A percentile compares a stretch with the other conserved stretches of the same genome.
phyloP scores from a whole-genome alignment of 2,797 vertebrate species.

The Echeneis naucrates region DNA sequence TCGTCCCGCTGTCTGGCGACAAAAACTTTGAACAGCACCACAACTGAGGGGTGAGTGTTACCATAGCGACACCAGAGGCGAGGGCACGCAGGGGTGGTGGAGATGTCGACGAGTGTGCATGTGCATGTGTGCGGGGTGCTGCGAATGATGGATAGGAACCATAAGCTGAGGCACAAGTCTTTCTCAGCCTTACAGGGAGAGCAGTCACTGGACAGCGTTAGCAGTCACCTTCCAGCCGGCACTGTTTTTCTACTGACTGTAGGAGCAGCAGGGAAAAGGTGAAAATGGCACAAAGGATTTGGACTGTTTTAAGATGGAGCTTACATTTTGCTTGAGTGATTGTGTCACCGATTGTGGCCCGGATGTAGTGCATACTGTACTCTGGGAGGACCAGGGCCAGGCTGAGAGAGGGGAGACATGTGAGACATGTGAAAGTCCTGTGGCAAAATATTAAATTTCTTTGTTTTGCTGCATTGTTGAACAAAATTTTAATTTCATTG shows the following conservation, averaged over 20 bases:
- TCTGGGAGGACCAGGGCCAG: slow-evolving; percentile 95
- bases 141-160: slow-evolving; percentile 60
- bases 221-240: slow-evolving; percentile 29
- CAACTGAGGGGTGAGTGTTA: slow-evolving; percentile 60
- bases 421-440: no score
- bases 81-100: slow-evolving; percentile 19
- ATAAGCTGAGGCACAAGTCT: slow-evolving; percentile 29
- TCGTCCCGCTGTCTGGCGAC: slow-evolving; percentile 60
- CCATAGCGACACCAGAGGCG: slow-evolving; percentile 36
- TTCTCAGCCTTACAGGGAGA: slow-evolving; percentile 49
- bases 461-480: not conserved
- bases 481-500: not conserved
- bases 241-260: slow-evolving; percentile 35
- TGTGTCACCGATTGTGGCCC: slow-evolving; percentile 91
- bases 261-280: slow-evolving; percentile 28
- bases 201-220: slow-evolving; percentile 34
- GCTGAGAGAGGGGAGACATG: slow-evolving; percentile 81
- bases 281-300: slow-evolving; percentile 9
- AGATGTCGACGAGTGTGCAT: slow-evolving; percentile 14
- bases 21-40: slow-evolving; percentile 61
- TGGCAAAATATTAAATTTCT: no score
- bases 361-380: slow-evolving; percentile 96
- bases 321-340: slow-evolving; percentile 97
- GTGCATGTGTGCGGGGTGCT: slow-evolving; percentile 5
- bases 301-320: slow-evolving; percentile 69